Base-by-base conservation (phyloP, 2,113 vertebrate genomes). In the Tyto alba region DNA sequence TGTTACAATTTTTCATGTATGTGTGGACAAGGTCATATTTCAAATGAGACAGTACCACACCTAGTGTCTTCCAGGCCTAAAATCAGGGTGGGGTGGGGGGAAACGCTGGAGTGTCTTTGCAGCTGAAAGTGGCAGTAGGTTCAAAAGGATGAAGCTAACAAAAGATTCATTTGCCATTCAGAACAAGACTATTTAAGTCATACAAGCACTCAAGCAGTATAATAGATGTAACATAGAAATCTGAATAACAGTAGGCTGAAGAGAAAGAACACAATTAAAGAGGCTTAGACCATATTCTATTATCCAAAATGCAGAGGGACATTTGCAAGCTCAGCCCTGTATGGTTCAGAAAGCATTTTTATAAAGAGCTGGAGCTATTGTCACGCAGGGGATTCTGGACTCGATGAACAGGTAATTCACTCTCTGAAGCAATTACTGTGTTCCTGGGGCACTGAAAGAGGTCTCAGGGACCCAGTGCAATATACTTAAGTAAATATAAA, bases 31-130 rank as follows among this genome's bases (percentile, higher is more conserved):
- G 64, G 32, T 38, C 11, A 14, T 66, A 60, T 32, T 74, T 69
- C 40, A 64, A 50, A 84, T 45, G 45, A 90, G 50, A 7, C 32
- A 40, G n/a, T 48, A 25, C n/a, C 55, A 79, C 29, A 78, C 7
- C 13, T 53, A 16, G 13, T 22, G 16, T 48, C 50, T 79, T 75
- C 45, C n/a, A 50, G 29, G 25, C 8, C 64, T 73, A 38, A 73
- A 20, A 36, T 34, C 3, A 3, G 26, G 11, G 12, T 1, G 3
- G 8, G 3, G 9, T 2, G 19, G 9, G 16, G 27, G 8, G 14
- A 41, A 10, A n/a, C n/a, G n/a, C n/a, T 4, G 1, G 20, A 53
- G 13, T 19, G 3, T 8, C 14, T 84, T 79, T 56, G 30, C 41
- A 62, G 19, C 47, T 69, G 62, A 56, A 83, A 60, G 19, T 71